Conservation (phyloP, 2,888 invertebrate species). For the Blastobasis lacticolella region DNA sequence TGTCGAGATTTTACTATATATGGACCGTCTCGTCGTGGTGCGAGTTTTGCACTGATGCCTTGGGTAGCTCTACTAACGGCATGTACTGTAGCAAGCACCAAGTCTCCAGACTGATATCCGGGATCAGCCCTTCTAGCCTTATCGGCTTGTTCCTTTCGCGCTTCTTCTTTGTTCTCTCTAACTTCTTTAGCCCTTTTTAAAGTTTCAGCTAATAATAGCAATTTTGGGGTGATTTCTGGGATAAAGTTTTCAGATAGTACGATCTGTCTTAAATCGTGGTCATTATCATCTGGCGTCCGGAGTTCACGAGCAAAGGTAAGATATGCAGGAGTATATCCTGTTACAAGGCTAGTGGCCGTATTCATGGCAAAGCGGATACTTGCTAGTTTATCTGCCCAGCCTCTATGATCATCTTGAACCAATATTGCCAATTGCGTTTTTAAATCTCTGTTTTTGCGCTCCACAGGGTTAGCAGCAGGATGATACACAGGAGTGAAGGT, state of each 20-base stretch:
- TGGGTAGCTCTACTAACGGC: constrained; percentile 4
- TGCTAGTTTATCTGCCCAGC: constrained; percentile 9
- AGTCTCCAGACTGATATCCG: constrained; percentile 7
- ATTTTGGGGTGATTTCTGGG: constrained; percentile 18
- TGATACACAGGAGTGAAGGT: constrained; percentile 23
- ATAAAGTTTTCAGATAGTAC: constrained; percentile 25
- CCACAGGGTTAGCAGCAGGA: constrained; percentile 28
- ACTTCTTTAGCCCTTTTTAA: constrained; percentile 6
- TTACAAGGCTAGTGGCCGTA: constrained; percentile 6
- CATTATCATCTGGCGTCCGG: constrained; percentile 27
- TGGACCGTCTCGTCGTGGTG: constrained; percentile 7
- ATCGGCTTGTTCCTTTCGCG: constrained; percentile 3
- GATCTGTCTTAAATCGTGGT: constrained; percentile 21
- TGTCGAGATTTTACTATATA: neutral
- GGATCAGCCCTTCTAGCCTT: constrained; percentile 1
- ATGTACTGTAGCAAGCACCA: constrained; percentile 3
- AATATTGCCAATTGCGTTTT: constrained; percentile 15
- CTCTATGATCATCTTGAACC: constrained; percentile 18
- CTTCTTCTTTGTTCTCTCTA: constrained; percentile 6
- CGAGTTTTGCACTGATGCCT: constrained; percentile 2
- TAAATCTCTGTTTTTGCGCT: too few relatives aligned
- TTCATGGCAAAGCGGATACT: constrained; percentile 14
- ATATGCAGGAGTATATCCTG: constrained; percentile 27
- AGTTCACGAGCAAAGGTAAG: constrained; percentile 34
- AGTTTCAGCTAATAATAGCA: constrained; percentile 2